These are phyloP conservation scores for Myiotriccus ornatus DNA, from an alignment of 2,797 vertebrate species.

Conservation along the genomic window DNA sequence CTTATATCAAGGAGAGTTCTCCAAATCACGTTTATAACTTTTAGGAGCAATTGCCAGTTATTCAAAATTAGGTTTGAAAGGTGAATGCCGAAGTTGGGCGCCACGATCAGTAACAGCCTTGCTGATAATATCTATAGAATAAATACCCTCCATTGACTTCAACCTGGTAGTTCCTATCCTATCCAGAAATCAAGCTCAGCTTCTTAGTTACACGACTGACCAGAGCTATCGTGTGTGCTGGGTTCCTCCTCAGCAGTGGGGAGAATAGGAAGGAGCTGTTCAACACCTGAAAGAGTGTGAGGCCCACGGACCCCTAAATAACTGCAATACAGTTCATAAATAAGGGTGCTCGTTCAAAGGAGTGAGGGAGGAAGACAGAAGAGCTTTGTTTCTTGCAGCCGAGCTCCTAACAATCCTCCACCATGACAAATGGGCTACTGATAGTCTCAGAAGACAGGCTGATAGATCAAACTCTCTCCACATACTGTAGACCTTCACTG, in stretches of 20 bases:
- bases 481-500: background rate
- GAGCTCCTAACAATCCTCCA: background rate
- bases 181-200: background rate
- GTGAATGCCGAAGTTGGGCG: background rate
- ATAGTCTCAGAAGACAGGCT: background rate
- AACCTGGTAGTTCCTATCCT: background rate
- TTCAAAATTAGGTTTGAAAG: background rate
- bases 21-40: background rate
- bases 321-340: background rate
- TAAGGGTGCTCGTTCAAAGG: fast-evolving
- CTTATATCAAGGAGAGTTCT: background rate
- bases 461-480: background rate
- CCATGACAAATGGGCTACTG: background rate
- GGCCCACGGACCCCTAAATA: background rate
- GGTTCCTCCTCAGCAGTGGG: background rate
- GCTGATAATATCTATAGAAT: background rate
- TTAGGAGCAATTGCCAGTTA: background rate
- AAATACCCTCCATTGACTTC: background rate
- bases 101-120: background rate
- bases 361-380: background rate
- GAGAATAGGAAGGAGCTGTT: background rate
- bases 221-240: background rate
- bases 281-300: background rate
- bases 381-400: background rate
- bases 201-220: background rate